Conservation (phyloP, 2,888 invertebrate species). For the Cyaniris semiargus region DNA sequence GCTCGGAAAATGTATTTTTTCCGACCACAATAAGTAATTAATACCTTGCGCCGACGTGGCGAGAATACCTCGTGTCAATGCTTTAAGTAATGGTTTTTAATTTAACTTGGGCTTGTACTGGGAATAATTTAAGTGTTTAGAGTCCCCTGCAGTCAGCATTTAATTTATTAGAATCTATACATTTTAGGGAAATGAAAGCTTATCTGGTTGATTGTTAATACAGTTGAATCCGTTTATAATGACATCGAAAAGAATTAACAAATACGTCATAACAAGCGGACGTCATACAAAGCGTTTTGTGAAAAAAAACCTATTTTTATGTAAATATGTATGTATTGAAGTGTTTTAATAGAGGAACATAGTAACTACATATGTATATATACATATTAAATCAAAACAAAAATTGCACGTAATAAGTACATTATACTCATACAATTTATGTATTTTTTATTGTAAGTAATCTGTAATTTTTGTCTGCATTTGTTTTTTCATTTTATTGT, state of each 20-base stretch:
- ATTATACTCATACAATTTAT: no score
- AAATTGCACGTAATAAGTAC: neutral
- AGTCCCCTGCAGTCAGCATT: neutral
- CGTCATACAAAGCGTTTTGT: slow-evolving; percentile 4
- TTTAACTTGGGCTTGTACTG: neutral
- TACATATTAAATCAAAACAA: no score
- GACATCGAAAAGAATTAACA: neutral
- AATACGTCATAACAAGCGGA: neutral
- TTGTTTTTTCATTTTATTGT: slow-evolving; percentile 24
- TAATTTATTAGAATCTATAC: neutral
- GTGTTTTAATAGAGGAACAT: no score
- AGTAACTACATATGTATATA: no score
- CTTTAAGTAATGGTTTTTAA: slow-evolving; percentile 10
- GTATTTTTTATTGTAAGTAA: neutral
- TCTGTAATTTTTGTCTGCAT: slow-evolving; percentile 1
- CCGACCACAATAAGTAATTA: slow-evolving; percentile 18
- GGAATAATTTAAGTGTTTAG: neutral
- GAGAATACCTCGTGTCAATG: slow-evolving; percentile 15
- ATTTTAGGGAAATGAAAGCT: neutral
- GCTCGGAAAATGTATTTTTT: neutral
- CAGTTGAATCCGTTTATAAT: slow-evolving; percentile 7
- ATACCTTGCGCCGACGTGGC: slow-evolving; percentile 6
- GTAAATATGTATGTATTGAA: no score
- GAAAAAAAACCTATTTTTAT: neutral
- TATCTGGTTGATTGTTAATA: no score